Conservation (phyloP, 2,797 vertebrate genomes). For the Kryptopterus vitreolus region DNA sequence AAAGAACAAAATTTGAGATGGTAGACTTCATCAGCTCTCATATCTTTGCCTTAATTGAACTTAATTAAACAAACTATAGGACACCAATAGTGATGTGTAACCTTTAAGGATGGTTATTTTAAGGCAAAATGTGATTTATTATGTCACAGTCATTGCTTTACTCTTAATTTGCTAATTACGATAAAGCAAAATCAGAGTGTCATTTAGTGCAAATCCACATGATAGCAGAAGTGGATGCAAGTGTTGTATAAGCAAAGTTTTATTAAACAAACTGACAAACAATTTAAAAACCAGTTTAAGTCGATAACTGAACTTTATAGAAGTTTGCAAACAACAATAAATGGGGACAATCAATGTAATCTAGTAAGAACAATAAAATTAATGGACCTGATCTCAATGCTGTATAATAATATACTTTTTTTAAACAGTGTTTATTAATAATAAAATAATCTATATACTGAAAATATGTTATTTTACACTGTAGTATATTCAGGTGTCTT, state of each 20-base stretch:
- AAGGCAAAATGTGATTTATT: not conserved
- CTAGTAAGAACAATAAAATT: not conserved
- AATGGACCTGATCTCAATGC: not conserved
- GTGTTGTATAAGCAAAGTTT: no score
- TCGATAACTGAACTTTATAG: no score
- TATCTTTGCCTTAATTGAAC: not conserved
- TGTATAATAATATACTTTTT: not conserved
- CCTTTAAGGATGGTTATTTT: not conserved
- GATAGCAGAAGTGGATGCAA: no score
- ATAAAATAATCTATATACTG: no score
- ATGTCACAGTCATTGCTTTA: not conserved
- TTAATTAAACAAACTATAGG: not conserved
- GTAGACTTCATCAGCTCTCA: not conserved
- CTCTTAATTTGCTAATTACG: not conserved
- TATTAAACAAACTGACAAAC: no score
- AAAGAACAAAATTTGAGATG: constrained; percentile 77
- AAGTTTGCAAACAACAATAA: no score
- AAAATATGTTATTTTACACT: not conserved
- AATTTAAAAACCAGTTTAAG: no score
- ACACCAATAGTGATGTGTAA: not conserved
- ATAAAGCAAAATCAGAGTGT: not conserved
- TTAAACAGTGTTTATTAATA: not conserved
- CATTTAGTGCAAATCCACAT: no score
- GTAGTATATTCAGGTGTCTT: not conserved
- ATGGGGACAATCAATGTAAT: no score